Evolutionary conservation across 2,888 invertebrate species (phyloP).

Genomic region (Onchidella celtica): DNA sequence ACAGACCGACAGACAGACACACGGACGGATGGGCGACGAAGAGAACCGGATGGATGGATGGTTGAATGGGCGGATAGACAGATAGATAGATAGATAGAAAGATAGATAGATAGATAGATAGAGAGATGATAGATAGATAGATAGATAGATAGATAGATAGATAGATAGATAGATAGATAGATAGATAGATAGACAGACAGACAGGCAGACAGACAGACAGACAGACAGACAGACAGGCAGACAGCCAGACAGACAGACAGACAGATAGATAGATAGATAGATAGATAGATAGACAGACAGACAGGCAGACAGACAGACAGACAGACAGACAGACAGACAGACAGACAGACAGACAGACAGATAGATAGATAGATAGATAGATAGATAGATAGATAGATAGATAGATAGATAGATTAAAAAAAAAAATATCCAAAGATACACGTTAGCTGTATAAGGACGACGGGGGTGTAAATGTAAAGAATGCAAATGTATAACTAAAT

Average conservation of each 20-base stretch:
- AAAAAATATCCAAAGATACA: too few relatives aligned
- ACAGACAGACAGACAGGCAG: neutral
- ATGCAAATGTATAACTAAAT: too few relatives aligned
- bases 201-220: neutral
- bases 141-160: neutral
- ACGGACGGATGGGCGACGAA: too few relatives aligned
- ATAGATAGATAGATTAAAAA: constrained; percentile 15
- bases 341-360: neutral
- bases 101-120: neutral
- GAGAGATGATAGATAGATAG: neutral
- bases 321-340: constrained; percentile 26
- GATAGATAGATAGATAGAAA: constrained; percentile 8
- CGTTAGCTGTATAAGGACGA: too few relatives aligned
- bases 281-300: constrained; percentile 3
- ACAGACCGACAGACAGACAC: too few relatives aligned
- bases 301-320: constrained; percentile 34
- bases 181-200: neutral
- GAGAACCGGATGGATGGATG: too few relatives aligned
- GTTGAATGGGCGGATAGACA: neutral
- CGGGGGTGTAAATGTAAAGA: too few relatives aligned
- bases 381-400: neutral
- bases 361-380: constrained; percentile 27
- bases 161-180: neutral
- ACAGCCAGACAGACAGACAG: constrained; percentile 12
- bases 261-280: neutral